Evolutionary conservation across 2,797 vertebrate species (phyloP), one percentile per base, ranked within the genome.

Genomic region (Pseudochromis fuscus): DNA sequence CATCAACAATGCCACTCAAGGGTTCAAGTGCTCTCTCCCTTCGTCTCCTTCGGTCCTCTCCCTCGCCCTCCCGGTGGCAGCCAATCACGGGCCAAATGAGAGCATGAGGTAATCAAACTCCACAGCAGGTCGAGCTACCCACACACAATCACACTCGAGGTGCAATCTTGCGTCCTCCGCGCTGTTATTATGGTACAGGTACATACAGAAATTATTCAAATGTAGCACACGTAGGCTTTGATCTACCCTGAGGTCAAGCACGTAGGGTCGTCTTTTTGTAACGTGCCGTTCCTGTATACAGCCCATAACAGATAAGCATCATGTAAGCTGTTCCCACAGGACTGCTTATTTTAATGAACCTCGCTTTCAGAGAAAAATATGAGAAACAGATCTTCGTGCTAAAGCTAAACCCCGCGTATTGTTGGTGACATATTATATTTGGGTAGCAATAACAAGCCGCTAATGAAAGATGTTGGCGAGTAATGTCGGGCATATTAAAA

Each of bases 401-500:
- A 19, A 71, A 83, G 49, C 68, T 42, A 70, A 81, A 77, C 49
- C 53, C 24, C 56, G 27, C 46, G 31, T 7, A 15, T 75, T 64
- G 27, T 45, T 18, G 13, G 21, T 71, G 73, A 85, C 73, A 72
- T 24, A 67, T 67, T 78, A 58, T 67, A 63, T 82, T 69, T 74
- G 72, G 50, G 31, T 9, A 45, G 75, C 65, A 65, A 72, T 78
- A 85, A 87, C 57, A 77, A 57, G 64, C 52, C 19, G 66, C 67
- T 78, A 82, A 89, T 83, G 71, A 80, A 83, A 88, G 83, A 72
- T 28, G 62, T 11, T 70, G 68, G 58, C 0, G 3, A 63, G 67
- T 59, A 73, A 82, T 81, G 80, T 82, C 5, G 55, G 59, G 45
- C 55, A 74, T 77, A 86, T 82, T 88, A 82, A 88, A 84, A 88